Base-by-base conservation (phyloP, 2,888 invertebrate genomes). In the Drosophila affinis region DNA sequence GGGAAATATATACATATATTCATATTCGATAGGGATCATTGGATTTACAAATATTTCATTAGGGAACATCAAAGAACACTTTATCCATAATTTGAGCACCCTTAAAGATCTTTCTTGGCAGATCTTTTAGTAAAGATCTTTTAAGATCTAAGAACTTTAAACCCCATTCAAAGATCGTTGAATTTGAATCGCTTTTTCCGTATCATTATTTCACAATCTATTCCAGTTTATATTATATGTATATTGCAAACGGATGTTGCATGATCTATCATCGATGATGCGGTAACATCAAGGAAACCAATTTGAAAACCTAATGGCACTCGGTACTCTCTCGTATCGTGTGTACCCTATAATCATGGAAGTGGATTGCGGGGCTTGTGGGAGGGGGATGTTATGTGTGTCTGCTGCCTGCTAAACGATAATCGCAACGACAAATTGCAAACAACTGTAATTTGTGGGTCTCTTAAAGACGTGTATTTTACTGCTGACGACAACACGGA, bases 221-320 rank as follows among this genome's bases (percentile, higher is more conserved):
- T 24, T 24, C 24, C 4, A 4, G 24, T 17, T 2, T n/a, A 57
- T 49, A 45, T 44, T 49, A 62, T 32, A 21, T 39, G 18, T 49
- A 49, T 49, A 62, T 60, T 62, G 44, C 49, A 32, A 62, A 48
- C 60, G 62, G 62, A 62, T 45, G 60, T 62, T 44, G 49, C 49
- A 62, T 51, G 62, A 58, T 58, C 48, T 27, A 18, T 17, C 60
- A 62, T 60, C 44, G 21, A 14, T 18, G 48, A 14, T 18, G 48
- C 32, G 24, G 21, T 17, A 32, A 46, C 58, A 59, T 48, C 39
- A 39, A 27, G 21, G n/a, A 24, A 49, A 24, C 21, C 12, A 2
- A 14, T 14, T 27, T 48, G 24, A 48, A 27, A 57, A 39, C 1
- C 47, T 6, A 48, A 55, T 55, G 39, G 39, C 39, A n/a, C 39